phyloP scores from a whole-genome alignment of 1,140 invertebrate genomes.

The Apis dorsata region DNA sequence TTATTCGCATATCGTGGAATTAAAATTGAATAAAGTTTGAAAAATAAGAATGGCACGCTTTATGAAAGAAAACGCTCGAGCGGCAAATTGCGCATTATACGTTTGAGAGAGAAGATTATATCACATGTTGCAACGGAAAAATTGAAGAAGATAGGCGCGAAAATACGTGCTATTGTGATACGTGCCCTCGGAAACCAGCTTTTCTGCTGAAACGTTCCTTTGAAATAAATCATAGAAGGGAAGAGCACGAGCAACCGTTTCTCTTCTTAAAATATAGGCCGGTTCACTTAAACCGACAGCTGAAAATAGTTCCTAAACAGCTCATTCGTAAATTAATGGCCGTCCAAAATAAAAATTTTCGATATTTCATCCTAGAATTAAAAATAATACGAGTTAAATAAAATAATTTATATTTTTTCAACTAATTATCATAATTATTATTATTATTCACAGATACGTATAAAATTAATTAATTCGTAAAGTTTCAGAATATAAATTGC shows the following conservation, averaged over 20 bases:
- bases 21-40: background rate
- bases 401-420: too few species aligned
- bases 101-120: conserved; percentile 6
- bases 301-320: background rate
- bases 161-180: conserved; percentile 26
- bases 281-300: background rate
- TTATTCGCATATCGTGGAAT: too few species aligned
- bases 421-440: background rate
- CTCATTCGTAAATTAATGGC: background rate
- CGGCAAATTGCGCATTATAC: conserved; percentile 17
- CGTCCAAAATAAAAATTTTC: background rate
- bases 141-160: conserved; percentile 32
- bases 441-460: background rate
- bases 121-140: background rate
- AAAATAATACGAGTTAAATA: too few species aligned
- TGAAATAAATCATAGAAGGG: conserved; percentile 3
- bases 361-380: too few species aligned
- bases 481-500: background rate
- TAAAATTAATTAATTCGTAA: background rate
- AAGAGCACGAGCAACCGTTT: conserved; percentile 5
- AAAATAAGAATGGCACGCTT: background rate
- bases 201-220: background rate
- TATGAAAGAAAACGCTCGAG: background rate
- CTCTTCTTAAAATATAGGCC: conserved; percentile 8
- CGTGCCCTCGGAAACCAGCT: background rate